Evolutionary conservation across 2,797 vertebrate species (phyloP).

Genomic region (Melopsittacus undulatus): DNA sequence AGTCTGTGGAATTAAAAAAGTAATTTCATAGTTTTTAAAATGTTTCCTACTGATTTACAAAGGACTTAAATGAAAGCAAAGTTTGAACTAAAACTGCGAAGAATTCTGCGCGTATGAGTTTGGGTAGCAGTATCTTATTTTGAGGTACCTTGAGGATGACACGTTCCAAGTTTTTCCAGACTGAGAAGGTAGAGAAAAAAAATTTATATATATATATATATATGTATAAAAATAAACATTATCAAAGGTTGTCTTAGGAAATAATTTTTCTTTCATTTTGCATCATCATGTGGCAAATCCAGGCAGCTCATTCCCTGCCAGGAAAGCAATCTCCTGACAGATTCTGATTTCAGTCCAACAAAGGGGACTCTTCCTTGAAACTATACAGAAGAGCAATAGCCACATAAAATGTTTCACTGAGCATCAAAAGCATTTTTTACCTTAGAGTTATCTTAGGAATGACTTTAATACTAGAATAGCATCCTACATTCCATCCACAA

Average conservation of each 20-base stretch:
- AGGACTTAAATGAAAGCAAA: neutral
- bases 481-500: neutral
- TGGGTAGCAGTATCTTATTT: neutral
- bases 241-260: neutral
- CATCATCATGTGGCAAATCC: neutral
- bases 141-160: neutral
- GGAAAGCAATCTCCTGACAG: neutral
- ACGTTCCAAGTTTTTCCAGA: neutral
- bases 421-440: neutral
- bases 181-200: neutral
- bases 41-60: neutral
- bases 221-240: neutral
- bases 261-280: neutral
- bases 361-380: neutral
- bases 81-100: neutral
- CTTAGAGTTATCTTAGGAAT: neutral
- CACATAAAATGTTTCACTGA: neutral
- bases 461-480: neutral
- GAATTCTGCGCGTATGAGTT: neutral
- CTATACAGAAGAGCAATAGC: neutral
- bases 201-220: too few relatives aligned
- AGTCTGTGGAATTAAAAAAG: neutral
- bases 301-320: neutral
- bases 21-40: neutral
- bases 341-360: neutral